Percentiles rank a stretch among this genome's conserved stretches.
phyloP scores from a whole-genome alignment of 2,888 invertebrate genomes.

The Tethea ocularis region DNA sequence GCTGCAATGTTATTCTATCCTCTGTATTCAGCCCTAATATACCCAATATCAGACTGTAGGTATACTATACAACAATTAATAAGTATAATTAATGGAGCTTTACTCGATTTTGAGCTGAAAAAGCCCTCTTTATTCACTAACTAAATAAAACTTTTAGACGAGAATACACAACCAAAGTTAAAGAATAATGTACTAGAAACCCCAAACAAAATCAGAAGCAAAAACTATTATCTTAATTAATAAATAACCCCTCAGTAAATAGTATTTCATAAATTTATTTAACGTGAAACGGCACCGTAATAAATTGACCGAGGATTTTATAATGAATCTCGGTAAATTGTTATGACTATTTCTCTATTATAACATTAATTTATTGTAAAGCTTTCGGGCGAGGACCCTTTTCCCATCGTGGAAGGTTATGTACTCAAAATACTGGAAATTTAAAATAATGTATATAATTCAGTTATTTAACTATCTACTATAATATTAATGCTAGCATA shows the following conservation, averaged over 20 bases:
- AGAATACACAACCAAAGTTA: background rate
- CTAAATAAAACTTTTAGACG: background rate
- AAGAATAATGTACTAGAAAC: too few species aligned
- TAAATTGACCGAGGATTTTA: constrained; percentile 35
- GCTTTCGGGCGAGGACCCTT: background rate
- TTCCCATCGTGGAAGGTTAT: background rate
- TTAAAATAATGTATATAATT: too few species aligned
- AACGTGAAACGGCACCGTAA: constrained; percentile 27
- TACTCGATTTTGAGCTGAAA: too few species aligned
- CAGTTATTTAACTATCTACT: too few species aligned
- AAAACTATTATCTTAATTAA: constrained; percentile 37
- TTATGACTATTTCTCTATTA: constrained; percentile 19
- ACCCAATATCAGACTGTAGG: too few species aligned
- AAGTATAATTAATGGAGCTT: too few species aligned
- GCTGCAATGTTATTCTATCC: too few species aligned
- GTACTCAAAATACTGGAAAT: background rate
- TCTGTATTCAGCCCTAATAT: too few species aligned
- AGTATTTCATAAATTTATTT: constrained; percentile 37
- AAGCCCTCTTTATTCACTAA: too few species aligned
- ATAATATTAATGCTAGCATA: too few species aligned
- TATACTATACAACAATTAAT: too few species aligned
- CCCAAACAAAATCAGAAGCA: background rate
- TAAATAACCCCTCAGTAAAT: constrained; percentile 37
- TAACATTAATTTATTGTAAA: constrained; percentile 28
- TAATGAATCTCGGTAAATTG: constrained; percentile 28